A percentile compares a stretch with the other conserved stretches of the same genome.
Conservation (phyloP, 2,888 invertebrate species). For the Euclidia mi region DNA sequence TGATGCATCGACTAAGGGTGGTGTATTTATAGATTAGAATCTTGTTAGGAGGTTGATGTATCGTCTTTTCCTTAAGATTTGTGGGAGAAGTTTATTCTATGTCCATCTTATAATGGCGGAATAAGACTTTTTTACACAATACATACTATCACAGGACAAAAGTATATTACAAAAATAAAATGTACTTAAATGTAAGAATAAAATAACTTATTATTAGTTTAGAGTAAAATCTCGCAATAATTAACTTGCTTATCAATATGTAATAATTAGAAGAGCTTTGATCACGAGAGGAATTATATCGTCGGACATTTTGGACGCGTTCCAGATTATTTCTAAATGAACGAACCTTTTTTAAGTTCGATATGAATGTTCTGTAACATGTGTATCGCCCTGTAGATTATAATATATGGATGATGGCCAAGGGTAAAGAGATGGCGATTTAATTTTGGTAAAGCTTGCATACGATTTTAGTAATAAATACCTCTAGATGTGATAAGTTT, state of each 20-base stretch:
- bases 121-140: too few relatives aligned
- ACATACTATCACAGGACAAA: too few relatives aligned
- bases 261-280: constrained; percentile 72
- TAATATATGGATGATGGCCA: constrained; percentile 30
- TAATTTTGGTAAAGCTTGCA: background rate
- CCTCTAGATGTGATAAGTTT: too few relatives aligned
- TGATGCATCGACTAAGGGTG: constrained; percentile 49
- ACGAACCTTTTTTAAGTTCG: constrained; percentile 66
- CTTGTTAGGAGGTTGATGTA: background rate
- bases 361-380: constrained; percentile 85
- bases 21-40: constrained; percentile 34
- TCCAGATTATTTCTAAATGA: constrained; percentile 82
- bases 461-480: too few relatives aligned
- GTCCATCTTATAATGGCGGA: too few relatives aligned
- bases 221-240: constrained; percentile 12
- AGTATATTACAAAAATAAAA: background rate
- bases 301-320: constrained; percentile 71
- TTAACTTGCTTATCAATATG: constrained; percentile 46
- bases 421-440: constrained; percentile 48
- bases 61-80: too few relatives aligned
- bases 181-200: background rate
- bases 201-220: too few relatives aligned
- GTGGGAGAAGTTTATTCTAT: too few relatives aligned
- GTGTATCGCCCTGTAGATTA: constrained; percentile 75
- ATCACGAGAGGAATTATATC: constrained; percentile 74